Evolutionary conservation across 2,888 invertebrate genomes (phyloP).

Genomic region (Coelopa pilipes): DNA sequence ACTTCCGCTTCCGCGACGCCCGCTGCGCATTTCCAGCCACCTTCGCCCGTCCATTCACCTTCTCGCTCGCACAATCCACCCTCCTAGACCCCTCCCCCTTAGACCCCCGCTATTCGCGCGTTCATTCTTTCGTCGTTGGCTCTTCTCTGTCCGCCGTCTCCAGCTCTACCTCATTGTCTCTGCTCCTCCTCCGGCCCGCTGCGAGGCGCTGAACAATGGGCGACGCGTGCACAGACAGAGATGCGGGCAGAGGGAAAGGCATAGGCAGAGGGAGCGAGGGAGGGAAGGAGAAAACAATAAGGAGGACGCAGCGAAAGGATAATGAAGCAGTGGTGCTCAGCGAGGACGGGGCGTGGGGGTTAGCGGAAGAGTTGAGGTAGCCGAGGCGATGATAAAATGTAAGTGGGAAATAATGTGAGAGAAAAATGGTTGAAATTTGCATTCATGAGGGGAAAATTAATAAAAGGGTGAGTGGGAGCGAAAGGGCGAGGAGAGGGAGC

Average conservation of each 20-base stretch:
- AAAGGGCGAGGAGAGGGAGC: too few relatives aligned
- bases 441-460: too few relatives aligned
- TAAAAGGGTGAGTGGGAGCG: neutral
- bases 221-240: conserved; percentile 15
- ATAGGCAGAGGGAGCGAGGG: neutral
- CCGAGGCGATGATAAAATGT: neutral
- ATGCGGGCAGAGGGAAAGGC: neutral
- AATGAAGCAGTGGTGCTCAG: conserved; percentile 1
- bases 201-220: conserved; percentile 30
- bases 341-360: neutral
- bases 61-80: neutral
- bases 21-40: conserved; percentile 33
- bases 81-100: neutral
- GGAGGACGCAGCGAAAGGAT: conserved; percentile 15
- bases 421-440: too few relatives aligned
- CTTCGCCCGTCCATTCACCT: neutral
- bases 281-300: neutral
- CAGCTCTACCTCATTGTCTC: too few relatives aligned
- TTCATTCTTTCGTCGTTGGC: neutral
- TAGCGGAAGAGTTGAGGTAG: neutral
- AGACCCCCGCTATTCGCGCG: too few relatives aligned
- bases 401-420: too few relatives aligned
- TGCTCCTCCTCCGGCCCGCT: neutral
- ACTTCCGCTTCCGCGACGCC: conserved; percentile 57
- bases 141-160: neutral